phyloP scores from a whole-genome alignment of 2,888 invertebrate species.

The Mechanitis mazaeus region DNA sequence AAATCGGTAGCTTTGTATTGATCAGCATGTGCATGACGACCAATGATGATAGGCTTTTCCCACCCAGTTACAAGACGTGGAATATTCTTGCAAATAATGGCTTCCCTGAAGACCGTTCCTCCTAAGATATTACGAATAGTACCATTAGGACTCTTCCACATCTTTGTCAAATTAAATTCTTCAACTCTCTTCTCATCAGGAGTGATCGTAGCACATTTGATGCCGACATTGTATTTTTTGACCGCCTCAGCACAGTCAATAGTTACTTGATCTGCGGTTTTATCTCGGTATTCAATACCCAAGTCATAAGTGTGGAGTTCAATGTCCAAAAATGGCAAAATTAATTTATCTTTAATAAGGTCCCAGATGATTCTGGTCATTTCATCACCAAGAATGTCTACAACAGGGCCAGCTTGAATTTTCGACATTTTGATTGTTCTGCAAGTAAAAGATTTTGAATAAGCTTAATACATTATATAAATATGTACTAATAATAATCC shows the following conservation, averaged over 20 bases:
- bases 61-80: slow-evolving; percentile 96
- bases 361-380: slow-evolving; percentile 99
- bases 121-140: slow-evolving; percentile 92
- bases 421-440: slow-evolving; percentile 69
- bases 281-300: slow-evolving; percentile 95
- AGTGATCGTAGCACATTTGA: slow-evolving; percentile 99
- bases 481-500: not conserved
- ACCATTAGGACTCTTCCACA: slow-evolving; percentile 95
- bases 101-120: slow-evolving; percentile 89
- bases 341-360: slow-evolving; percentile 96
- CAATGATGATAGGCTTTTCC: slow-evolving; percentile 98
- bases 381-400: slow-evolving; percentile 95
- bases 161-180: slow-evolving; percentile 90
- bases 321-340: slow-evolving; percentile 96
- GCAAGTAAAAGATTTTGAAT: not conserved
- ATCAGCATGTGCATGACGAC: slow-evolving; percentile 98
- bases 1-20: slow-evolving; percentile 99
- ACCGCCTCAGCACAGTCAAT: slow-evolving; percentile 97
- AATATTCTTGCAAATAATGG: slow-evolving; percentile 94
- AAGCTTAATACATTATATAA: not conserved
- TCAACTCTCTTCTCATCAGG: slow-evolving; percentile 97
- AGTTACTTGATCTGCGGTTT: slow-evolving; percentile 96
- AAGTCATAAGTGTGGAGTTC: slow-evolving; percentile 96
- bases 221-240: slow-evolving; percentile 97
- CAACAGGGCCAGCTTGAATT: slow-evolving; percentile 90